Percentiles rank a stretch among this genome's conserved stretches.
Conservation (phyloP, 1,140 invertebrate genomes). For the Calephelis nemesis region DNA sequence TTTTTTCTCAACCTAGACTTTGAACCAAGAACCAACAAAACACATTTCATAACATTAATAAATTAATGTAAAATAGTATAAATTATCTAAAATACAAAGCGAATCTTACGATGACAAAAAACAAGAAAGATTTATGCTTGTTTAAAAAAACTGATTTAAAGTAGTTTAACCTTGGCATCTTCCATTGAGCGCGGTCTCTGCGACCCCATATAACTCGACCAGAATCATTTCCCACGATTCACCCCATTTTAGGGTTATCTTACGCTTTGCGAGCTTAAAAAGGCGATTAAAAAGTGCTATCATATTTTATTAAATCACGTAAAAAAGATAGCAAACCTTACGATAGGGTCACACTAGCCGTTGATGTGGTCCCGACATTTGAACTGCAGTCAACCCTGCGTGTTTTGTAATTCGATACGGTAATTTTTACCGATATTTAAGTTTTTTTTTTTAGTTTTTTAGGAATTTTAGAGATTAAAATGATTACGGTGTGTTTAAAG, state of each 20-base stretch:
- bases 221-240: conserved; percentile 62
- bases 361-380: conserved; percentile 72
- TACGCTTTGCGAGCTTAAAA: conserved; percentile 46
- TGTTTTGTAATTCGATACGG: conserved; percentile 70
- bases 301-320: conserved; percentile 45
- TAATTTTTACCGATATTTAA: conserved; percentile 32
- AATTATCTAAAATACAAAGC: conserved; percentile 5
- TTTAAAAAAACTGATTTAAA: conserved; percentile 46
- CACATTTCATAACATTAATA: not conserved
- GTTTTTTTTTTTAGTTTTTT: conserved; percentile 12
- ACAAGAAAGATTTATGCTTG: conserved; percentile 28
- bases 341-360: conserved; percentile 49
- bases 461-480: not conserved
- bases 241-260: conserved; percentile 73
- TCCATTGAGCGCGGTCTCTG: conserved; percentile 42
- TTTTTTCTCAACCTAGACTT: too few relatives aligned
- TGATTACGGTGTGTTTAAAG: too few relatives aligned
- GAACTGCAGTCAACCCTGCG: conserved; percentile 61
- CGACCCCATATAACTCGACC: conserved; percentile 42
- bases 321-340: conserved; percentile 44
- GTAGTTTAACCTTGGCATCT: conserved; percentile 58
- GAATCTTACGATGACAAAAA: conserved; percentile 21
- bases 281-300: conserved; percentile 61
- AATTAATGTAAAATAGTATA: not conserved
- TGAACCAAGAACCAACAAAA: too few relatives aligned